phyloP scores from a whole-genome alignment of 2,113 vertebrate genomes.

The Microcebus griseorufus region DNA sequence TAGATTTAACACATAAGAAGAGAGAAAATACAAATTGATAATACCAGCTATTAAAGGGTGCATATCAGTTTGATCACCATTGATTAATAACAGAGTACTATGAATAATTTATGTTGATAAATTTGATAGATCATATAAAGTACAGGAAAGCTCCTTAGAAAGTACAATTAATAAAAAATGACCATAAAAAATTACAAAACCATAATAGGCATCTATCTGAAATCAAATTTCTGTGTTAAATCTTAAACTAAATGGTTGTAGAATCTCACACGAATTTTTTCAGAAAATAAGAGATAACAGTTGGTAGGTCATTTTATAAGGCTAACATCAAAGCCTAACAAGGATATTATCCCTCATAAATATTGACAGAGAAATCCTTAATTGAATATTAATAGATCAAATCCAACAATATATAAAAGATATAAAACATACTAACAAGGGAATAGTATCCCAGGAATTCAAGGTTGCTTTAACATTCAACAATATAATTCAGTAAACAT shows the following conservation, averaged over 20 bases:
- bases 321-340: neutral
- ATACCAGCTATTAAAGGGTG: neutral
- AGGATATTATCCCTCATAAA: neutral
- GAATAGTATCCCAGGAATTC: neutral
- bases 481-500: neutral
- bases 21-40: neutral
- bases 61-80: neutral
- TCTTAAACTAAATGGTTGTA: neutral
- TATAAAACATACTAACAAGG: neutral
- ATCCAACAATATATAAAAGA: neutral
- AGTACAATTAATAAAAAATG: neutral
- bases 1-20: neutral
- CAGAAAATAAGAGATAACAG: neutral
- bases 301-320: neutral
- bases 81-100: neutral
- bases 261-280: neutral
- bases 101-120: neutral
- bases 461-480: neutral
- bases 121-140: neutral
- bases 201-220: neutral
- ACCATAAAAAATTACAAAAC: neutral
- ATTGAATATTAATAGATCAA: neutral
- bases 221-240: neutral
- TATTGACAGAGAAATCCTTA: neutral
- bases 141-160: neutral